A percentile compares a stretch with the other conserved stretches of the same genome.
Conservation (phyloP, 1,140 invertebrate genomes). For the Saccostrea glomerata region DNA sequence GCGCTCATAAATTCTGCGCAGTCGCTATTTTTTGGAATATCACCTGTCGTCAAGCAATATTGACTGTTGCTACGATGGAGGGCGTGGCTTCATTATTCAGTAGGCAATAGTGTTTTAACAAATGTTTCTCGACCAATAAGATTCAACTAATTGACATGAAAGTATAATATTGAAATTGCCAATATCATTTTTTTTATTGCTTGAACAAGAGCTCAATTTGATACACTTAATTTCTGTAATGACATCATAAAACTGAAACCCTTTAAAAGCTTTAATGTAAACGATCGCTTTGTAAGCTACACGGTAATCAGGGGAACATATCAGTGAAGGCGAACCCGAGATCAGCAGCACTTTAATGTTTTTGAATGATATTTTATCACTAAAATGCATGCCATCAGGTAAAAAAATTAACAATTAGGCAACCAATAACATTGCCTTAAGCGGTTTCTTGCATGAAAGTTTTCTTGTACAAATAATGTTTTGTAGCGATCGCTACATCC, state of each 20-base stretch:
- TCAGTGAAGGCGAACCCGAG: neutral
- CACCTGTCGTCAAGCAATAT: no score
- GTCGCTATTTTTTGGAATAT: no score
- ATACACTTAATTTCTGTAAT: constrained; percentile 21
- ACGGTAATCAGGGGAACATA: neutral
- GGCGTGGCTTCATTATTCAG: no score
- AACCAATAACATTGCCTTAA: constrained; percentile 10
- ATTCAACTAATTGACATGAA: no score
- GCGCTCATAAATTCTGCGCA: no score
- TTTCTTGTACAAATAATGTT: constrained; percentile 9
- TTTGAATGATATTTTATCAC: constrained; percentile 27
- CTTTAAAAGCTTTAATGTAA: neutral
- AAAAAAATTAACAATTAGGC: neutral
- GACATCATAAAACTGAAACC: neutral
- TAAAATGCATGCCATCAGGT: neutral
- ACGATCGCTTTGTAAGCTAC: neutral
- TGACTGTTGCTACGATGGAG: no score
- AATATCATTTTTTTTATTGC: neutral
- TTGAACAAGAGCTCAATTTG: neutral
- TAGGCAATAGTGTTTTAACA: no score
- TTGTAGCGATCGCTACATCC: neutral
- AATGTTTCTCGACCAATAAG: no score
- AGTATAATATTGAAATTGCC: no score
- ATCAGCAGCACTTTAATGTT: neutral
- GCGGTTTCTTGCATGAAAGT: constrained; percentile 4